phyloP scores from a whole-genome alignment of 2,113 vertebrate species.

The Onychostoma macrolepis region DNA sequence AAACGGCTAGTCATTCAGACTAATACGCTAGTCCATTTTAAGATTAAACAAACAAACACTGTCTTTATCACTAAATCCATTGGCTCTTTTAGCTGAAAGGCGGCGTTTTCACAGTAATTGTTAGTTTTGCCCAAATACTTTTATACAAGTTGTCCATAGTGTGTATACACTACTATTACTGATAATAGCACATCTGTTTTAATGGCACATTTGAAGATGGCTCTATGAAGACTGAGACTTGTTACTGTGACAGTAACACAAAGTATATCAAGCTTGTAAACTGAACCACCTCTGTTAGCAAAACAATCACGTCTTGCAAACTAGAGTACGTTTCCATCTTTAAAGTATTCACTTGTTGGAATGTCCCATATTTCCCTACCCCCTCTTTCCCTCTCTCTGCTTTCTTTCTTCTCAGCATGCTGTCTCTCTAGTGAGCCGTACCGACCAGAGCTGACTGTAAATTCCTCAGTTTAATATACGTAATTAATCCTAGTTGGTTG shows the following conservation, averaged over 20 bases:
- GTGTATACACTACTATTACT: neutral
- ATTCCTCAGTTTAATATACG: constrained; percentile 20
- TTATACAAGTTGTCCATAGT: neutral
- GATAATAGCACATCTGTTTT: neutral
- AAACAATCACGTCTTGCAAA: neutral
- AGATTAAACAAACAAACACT: neutral
- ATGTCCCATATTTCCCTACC: constrained; percentile 6
- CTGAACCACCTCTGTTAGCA: neutral
- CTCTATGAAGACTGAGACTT: neutral
- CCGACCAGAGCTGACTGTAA: constrained; percentile 24
- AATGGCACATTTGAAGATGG: neutral
- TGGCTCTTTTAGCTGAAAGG: neutral
- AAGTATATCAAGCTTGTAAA: neutral
- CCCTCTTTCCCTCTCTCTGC: neutral
- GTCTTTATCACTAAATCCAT: neutral
- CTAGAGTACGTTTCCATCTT: neutral
- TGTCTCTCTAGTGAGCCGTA: constrained; percentile 9
- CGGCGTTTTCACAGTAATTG: neutral
- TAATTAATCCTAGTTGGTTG: constrained; percentile 17
- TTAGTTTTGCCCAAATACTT: neutral
- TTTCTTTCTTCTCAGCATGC: constrained; percentile 31
- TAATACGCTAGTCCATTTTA: neutral
- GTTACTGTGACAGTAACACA: neutral
- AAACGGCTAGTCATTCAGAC: neutral
- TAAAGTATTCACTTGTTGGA: constrained; percentile 6